Base-by-base conservation (phyloP, 2,113 vertebrate species). In the Lophius piscatorius region DNA sequence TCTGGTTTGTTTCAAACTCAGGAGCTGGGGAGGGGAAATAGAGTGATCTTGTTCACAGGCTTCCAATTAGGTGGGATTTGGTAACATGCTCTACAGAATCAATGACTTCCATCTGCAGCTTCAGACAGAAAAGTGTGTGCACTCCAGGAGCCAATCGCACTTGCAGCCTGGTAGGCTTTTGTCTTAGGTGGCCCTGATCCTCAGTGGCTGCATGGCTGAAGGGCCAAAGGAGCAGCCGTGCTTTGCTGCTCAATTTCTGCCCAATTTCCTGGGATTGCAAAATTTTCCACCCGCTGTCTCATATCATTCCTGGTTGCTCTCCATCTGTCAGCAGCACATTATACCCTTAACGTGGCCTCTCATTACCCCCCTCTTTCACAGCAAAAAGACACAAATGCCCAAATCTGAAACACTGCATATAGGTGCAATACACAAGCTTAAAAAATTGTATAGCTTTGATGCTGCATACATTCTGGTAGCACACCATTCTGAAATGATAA, bases 201-300 rank as follows among this genome's bases (percentile, higher is more conserved):
- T 63, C 65, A 47, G 64, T 74, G 69, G 70, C 79, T 61, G 41
- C 69, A 31, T 54, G 71, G 71, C 63, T 78, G 68, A 70, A 45
- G 49, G 79, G 65, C 55, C 33, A 40, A 17, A 16, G 59, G 73
- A 74, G 68, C 72, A 70, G 69, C 52, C 60, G 9, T 74, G 79
- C 81, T 71, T 66, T 71, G 67, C 74, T 74, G 68, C 82, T 87
- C 81, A 67, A 78, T 82, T 85, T 87, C 71, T 79, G 76, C 76
- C 80, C 70, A 80, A 72, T 90, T 89, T 88, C 80, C 84, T 76
- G 61, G 85, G 80, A 86, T 72, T 75, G 74, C 85, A 72, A 81
- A 79, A 87, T 90, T 86, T 89, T 72, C 74, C 76, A 74, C 78
- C 76, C 66, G 70, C 81, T 75, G 70, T 88, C 69, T 82, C 64